These are phyloP conservation scores for Acanthiza pusilla DNA, from an alignment of 2,797 vertebrate species.

Conservation along the genomic window DNA sequence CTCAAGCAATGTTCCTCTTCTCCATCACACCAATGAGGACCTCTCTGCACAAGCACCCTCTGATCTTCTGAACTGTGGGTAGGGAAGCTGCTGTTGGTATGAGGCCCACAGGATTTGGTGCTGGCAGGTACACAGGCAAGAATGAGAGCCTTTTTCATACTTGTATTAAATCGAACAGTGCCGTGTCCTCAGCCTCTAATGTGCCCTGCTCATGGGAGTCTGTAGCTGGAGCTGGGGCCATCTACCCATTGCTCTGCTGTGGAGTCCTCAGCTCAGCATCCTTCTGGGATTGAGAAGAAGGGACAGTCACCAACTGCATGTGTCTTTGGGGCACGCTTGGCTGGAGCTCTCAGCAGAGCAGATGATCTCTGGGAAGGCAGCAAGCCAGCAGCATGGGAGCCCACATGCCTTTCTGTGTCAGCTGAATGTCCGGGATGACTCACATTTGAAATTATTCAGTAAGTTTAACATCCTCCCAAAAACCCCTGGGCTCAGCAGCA, in stretches of 20 bases:
- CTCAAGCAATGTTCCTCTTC: background rate
- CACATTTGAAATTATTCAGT: background rate
- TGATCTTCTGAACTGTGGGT: background rate
- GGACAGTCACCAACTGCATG: background rate
- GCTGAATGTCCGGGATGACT: background rate
- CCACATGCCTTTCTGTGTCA: background rate
- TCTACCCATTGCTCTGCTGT: background rate
- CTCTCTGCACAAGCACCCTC: background rate
- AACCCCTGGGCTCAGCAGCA: background rate
- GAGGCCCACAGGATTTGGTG: background rate
- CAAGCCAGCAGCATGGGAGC: background rate
- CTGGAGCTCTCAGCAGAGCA: background rate
- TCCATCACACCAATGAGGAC: background rate
- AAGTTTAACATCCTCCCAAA: background rate
- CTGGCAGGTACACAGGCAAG: background rate
- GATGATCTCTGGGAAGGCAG: background rate
- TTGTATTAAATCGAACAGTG: fast-evolving
- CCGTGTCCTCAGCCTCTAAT: background rate
- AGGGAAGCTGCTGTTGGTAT: background rate
- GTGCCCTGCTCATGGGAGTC: background rate
- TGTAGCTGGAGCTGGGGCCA: background rate
- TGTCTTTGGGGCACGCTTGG: background rate
- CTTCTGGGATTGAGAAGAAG: background rate
- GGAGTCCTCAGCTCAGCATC: background rate
- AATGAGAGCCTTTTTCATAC: background rate